phyloP scores from a whole-genome alignment of 2,888 invertebrate species.

The Epinotia brunnichana region DNA sequence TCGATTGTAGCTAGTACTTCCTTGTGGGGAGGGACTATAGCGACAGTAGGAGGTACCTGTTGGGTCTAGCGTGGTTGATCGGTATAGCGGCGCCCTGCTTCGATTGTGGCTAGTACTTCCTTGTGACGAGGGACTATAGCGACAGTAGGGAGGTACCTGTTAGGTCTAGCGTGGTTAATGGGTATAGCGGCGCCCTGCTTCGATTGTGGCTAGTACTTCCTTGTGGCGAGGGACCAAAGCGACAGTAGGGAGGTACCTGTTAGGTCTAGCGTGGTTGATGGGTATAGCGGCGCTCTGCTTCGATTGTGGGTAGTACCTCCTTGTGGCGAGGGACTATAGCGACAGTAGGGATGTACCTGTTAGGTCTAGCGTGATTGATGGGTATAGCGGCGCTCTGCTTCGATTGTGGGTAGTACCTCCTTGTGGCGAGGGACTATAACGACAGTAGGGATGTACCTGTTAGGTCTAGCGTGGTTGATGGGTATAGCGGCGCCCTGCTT shows the following conservation, averaged over 20 bases:
- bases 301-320: constrained; percentile 94
- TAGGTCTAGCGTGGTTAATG: no score
- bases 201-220: no score
- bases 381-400: constrained; percentile 96
- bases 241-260: no score
- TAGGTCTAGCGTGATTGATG: constrained; percentile 69
- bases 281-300: constrained; percentile 96
- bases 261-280: constrained; percentile 69
- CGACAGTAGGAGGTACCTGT: no score
- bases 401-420: constrained; percentile 94
- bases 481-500: constrained; percentile 96
- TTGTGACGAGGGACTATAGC: constrained; percentile 90
- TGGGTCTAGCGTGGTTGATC: constrained; percentile 69
- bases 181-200: no score
- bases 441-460: no score
- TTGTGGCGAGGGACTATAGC: constrained; percentile 92
- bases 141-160: no score
- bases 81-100: constrained; percentile 96
- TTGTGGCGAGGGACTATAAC: constrained; percentile 92
- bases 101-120: constrained; percentile 94
- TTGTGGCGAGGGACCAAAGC: constrained; percentile 71
- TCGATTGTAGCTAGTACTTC: constrained; percentile 98
- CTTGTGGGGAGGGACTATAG: constrained; percentile 91
- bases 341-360: no score
- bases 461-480: constrained; percentile 70